Percentiles rank a stretch among this genome's conserved stretches.
These are phyloP conservation scores for Catharus ustulatus DNA, from an alignment of 2,797 vertebrate genomes.

Conservation along the genomic window DNA sequence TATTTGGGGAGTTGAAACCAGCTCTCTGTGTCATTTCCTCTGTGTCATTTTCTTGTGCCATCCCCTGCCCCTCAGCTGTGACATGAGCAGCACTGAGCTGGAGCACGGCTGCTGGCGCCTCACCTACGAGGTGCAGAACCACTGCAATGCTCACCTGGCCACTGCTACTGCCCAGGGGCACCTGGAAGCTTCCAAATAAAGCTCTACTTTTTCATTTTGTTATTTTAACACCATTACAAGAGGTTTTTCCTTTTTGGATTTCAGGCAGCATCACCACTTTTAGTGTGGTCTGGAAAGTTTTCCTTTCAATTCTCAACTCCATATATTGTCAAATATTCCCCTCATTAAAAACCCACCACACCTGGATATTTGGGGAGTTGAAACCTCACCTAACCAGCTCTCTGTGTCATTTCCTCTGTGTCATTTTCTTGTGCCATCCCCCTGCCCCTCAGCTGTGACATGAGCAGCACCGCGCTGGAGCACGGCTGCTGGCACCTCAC, in stretches of 20 bases:
- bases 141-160: constrained; percentile 93
- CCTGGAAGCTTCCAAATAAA: too few species aligned
- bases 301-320: neutral
- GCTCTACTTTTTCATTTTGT: too few species aligned
- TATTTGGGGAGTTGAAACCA: too few species aligned
- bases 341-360: neutral
- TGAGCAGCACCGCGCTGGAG: constrained; percentile 88
- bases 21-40: fast-evolving
- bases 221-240: too few species aligned
- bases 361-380: too few species aligned
- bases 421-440: too few species aligned
- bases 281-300: too few species aligned
- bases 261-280: neutral
- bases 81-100: constrained; percentile 87
- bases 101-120: constrained; percentile 95
- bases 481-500: constrained; percentile 96
- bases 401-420: fast-evolving
- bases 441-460: constrained; percentile 76
- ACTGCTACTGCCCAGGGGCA: constrained; percentile 81
- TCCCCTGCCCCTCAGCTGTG: constrained; percentile 70
- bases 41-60: neutral
- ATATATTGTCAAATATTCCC: too few species aligned
- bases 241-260: too few species aligned
- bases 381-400: too few species aligned
- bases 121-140: constrained; percentile 93